Conservation (phyloP, 2,797 vertebrate genomes). For the Hydrolagus colliei region DNA sequence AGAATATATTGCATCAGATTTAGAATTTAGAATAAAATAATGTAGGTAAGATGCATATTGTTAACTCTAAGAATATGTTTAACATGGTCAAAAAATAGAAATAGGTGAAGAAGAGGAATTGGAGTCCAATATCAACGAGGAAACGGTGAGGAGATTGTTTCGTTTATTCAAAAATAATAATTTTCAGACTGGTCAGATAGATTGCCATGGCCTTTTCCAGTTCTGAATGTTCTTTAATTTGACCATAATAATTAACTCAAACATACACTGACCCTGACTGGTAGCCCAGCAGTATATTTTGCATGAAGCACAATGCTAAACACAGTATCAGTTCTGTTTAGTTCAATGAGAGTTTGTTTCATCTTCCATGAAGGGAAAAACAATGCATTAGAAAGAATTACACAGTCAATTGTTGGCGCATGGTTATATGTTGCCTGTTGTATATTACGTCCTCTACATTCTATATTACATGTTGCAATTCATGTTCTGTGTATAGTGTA, state of each 20-base stretch:
- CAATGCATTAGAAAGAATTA: neutral
- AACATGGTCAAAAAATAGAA: too few relatives aligned
- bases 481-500: too few relatives aligned
- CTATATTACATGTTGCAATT: too few relatives aligned
- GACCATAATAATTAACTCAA: neutral
- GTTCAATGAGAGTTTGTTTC: neutral
- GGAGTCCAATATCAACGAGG: too few relatives aligned
- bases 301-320: neutral
- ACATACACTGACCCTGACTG: neutral
- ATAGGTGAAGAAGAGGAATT: too few relatives aligned
- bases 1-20: neutral
- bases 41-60: too few relatives aligned
- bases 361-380: neutral
- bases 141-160: too few relatives aligned
- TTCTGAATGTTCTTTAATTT: neutral
- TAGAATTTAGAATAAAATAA: neutral
- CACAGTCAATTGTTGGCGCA: too few relatives aligned
- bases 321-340: neutral
- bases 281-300: neutral
- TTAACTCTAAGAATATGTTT: too few relatives aligned
- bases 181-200: too few relatives aligned
- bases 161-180: too few relatives aligned
- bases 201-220: too few relatives aligned
- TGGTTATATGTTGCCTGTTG: neutral
- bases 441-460: neutral